A percentile compares a stretch with the other conserved stretches of the same genome.
phyloP scores from a whole-genome alignment of 2,113 vertebrate genomes.

The Cariama cristata region DNA sequence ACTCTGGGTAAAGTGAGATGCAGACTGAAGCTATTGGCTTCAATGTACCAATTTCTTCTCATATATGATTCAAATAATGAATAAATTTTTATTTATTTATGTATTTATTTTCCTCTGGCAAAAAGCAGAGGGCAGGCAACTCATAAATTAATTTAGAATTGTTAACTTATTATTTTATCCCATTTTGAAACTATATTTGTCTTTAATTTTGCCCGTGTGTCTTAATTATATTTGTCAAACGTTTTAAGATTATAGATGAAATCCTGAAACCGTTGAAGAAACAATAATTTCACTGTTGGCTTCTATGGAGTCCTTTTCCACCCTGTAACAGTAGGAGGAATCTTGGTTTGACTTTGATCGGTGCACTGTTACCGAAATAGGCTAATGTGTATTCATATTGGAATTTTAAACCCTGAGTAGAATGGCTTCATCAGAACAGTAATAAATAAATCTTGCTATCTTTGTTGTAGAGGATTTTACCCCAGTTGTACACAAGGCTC shows the following conservation, averaged over 20 bases:
- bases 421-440: constrained; percentile 47
- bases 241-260: neutral
- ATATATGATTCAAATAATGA: neutral
- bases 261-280: neutral
- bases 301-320: neutral
- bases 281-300: neutral
- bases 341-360: neutral
- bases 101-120: neutral
- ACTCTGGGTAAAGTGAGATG: neutral
- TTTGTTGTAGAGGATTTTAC: constrained; percentile 86
- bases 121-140: neutral
- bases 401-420: constrained; percentile 58
- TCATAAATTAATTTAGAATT: neutral
- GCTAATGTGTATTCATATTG: constrained; percentile 7
- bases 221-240: neutral
- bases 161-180: neutral
- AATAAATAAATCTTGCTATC: constrained; percentile 49
- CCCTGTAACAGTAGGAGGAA: neutral
- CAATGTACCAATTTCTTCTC: neutral
- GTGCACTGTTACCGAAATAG: neutral
- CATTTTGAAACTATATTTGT: neutral
- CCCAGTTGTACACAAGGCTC: constrained; percentile 78
- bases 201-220: neutral
- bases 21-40: neutral
- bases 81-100: neutral